Evolutionary conservation across 2,888 invertebrate species (phyloP).

Genomic region (Thyatira batis): DNA sequence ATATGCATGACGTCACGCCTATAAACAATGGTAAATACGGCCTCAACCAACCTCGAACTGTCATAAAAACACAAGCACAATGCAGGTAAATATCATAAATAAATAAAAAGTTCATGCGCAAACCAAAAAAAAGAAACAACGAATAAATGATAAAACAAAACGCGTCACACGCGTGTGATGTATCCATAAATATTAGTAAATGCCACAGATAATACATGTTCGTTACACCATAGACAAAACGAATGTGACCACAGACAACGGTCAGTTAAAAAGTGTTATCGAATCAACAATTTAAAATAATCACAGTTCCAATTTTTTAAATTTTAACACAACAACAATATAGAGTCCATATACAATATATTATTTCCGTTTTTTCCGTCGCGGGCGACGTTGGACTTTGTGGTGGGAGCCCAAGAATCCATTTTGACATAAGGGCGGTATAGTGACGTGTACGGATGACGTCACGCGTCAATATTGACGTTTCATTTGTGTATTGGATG

Average conservation of each 20-base stretch:
- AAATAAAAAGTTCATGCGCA: constrained; percentile 23
- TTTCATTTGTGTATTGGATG: constrained; percentile 70
- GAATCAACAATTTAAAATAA: constrained; percentile 46
- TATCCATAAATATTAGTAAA: constrained; percentile 46
- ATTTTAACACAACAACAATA: constrained; percentile 13
- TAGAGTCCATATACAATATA: constrained; percentile 44
- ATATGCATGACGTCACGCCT: constrained; percentile 94
- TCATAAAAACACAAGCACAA: constrained; percentile 55
- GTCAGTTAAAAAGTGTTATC: constrained; percentile 27
- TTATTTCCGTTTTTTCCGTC: constrained; percentile 82
- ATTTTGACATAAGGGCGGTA: constrained; percentile 52
- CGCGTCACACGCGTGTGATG: constrained; percentile 52
- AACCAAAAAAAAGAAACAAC: constrained; percentile 23
- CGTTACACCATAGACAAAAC: constrained; percentile 47
- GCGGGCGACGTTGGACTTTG: constrained; percentile 81
- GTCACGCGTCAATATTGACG: constrained; percentile 47
- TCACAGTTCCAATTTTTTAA: constrained; percentile 66
- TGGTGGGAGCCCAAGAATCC: constrained; percentile 73
- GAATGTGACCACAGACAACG: constrained; percentile 22
- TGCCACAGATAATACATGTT: constrained; percentile 70
- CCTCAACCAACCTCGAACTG: constrained; percentile 83
- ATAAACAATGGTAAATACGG: constrained; percentile 90
- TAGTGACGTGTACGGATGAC: constrained; percentile 36
- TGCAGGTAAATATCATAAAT: constrained; percentile 43
- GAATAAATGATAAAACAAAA: constrained; percentile 34